A percentile compares a stretch with the other conserved stretches of the same genome.
phyloP scores from a whole-genome alignment of 2,888 invertebrate genomes.

The Horisme vitalbata region DNA sequence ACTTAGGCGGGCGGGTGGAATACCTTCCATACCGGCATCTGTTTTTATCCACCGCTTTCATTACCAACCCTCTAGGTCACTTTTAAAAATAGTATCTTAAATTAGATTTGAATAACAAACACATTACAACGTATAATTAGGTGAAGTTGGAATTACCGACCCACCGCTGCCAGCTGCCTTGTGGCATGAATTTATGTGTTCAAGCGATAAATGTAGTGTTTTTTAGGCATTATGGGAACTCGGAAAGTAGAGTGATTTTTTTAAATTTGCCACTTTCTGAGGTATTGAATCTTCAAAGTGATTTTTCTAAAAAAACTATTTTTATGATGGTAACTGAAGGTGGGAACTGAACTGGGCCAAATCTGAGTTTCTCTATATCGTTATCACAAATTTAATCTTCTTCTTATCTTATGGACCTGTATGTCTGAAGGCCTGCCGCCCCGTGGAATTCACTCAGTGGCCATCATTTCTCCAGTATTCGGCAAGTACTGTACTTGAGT shows the following conservation, averaged over 20 bases:
- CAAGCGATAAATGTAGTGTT: slow-evolving; percentile 13
- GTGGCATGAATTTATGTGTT: slow-evolving; percentile 25
- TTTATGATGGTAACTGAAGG: no score
- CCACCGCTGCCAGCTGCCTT: slow-evolving; percentile 14
- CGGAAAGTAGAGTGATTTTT: no score
- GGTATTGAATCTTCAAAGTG: no score
- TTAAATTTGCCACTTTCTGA: not conserved
- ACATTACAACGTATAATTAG: slow-evolving; percentile 34
- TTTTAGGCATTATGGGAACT: slow-evolving; percentile 1
- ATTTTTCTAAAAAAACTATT: no score
- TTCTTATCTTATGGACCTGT: no score
- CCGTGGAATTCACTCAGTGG: no score
- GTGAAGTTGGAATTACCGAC: slow-evolving; percentile 28
- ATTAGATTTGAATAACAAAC: slow-evolving; percentile 37
- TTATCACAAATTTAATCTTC: no score
- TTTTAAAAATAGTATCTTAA: slow-evolving; percentile 53
- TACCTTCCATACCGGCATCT: slow-evolving; percentile 22
- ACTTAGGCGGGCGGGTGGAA: slow-evolving; percentile 22
- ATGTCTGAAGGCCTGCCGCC: no score
- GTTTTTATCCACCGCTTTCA: slow-evolving; percentile 45
- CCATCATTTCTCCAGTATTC: no score
- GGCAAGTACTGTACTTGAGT: no score
- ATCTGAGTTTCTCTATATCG: no score
- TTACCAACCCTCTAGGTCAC: slow-evolving; percentile 42
- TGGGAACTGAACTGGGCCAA: no score